Conservation (phyloP, 37 sponge, comb jelly and placozoan species). For the Geodia barretti region DNA sequence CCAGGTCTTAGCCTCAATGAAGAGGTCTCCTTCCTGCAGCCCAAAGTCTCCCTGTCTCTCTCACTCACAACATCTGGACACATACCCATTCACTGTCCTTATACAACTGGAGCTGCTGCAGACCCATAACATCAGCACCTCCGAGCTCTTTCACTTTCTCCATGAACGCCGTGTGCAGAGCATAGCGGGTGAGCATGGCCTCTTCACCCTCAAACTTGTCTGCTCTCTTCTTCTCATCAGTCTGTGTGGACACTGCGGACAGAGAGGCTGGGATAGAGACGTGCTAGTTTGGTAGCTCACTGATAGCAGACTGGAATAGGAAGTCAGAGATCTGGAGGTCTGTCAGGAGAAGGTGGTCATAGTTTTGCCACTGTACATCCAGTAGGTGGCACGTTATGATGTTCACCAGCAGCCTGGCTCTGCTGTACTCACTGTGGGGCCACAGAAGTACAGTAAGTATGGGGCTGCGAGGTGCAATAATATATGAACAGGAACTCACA, state of each 20-base stretch:
- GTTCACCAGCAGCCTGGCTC: constrained; percentile 25
- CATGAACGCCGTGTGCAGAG: constrained; percentile 40
- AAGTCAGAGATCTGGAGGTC: constrained; percentile 78
- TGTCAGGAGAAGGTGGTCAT: constrained; percentile 64
- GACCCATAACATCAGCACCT: not conserved
- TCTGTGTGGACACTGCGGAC: constrained; percentile 16
- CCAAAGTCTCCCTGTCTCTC: not conserved
- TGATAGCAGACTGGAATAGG: constrained; percentile 56
- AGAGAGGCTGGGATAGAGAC: not conserved
- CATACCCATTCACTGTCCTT: not conserved
- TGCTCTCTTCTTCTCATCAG: constrained; percentile 11
- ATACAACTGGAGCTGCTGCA: not conserved
- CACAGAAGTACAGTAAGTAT: not conserved
- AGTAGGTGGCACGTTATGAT: constrained; percentile 60
- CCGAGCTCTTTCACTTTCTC: constrained; percentile 21
- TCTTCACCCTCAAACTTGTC: constrained; percentile 66
- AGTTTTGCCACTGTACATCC: constrained; percentile 86
- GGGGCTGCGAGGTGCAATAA: not conserved
- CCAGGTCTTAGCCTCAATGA: constrained; percentile 20
- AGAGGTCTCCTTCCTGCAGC: constrained; percentile 46
- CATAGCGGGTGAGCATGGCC: constrained; percentile 64
- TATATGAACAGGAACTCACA: not conserved
- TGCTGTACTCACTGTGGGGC: constrained; percentile 19
- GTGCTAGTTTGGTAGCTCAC: constrained; percentile 5
- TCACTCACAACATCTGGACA: not conserved